Evolutionary conservation across 2,113 vertebrate genomes (phyloP), one percentile per base, ranked within the genome.

Genomic region (Gopherus flavomarginatus): DNA sequence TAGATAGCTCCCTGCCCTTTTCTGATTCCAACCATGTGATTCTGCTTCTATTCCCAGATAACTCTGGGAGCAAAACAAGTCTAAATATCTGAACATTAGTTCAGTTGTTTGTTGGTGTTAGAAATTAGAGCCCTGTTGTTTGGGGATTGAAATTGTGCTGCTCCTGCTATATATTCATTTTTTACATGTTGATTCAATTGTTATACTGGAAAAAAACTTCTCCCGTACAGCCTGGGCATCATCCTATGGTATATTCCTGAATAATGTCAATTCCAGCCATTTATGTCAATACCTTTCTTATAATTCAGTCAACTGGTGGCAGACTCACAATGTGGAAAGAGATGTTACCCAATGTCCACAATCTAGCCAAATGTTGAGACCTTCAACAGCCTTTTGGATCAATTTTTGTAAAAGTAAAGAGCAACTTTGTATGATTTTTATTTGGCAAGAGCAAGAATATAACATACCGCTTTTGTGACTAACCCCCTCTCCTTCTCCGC

Each of bases 1-100:
- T 52, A 38, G 29, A 91, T 52, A 38, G 12, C 75, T 96, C 49
- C 53, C 81, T 44, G 27, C 94, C 85, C 86, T 50, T 92, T 94
- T 88, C 80, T 54, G 56, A 80, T 95, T 95, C 96, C 83, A 90
- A 92, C 92, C 93, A 92, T 87, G 81, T 16, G 57, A 72, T n/a
- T n/a, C 26, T 49, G 49, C 54, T 72, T 69, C 56, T 72, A 52
- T 52, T 85, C 72, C 86, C 47, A 62, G 93, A 90, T 50, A 92
- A 35, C 56, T 90, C 56, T 87, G 85, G n/a, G 92, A 84, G 85
- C 82, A 52, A 93, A 87, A 53, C 53, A 69, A 69, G 35, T 54
- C 77, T 92, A 16, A 92, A 65, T 83, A 54, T 65, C 47, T 92
- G 82, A 42, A 52, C 81, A 56, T 83, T 82, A 29, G 49, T 79